Percentiles rank a stretch among this genome's conserved stretches.
Evolutionary conservation across 2,113 vertebrate species (phyloP).

Genomic region (Hystrix brachyura): DNA sequence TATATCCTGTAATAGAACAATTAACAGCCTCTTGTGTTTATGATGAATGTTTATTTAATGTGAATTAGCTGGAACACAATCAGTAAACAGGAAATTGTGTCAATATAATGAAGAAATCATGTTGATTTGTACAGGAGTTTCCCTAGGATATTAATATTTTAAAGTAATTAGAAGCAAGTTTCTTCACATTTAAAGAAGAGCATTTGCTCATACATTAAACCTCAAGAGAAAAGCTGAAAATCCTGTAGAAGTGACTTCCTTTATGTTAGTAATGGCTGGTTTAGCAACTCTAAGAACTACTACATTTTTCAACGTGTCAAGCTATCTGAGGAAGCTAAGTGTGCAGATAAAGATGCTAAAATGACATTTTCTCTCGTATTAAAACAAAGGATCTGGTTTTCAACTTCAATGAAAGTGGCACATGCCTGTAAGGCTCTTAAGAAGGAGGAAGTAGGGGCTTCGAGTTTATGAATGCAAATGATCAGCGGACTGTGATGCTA

Average conservation of each 20-base stretch:
- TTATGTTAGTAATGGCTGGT: neutral
- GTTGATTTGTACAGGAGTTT: constrained; percentile 38
- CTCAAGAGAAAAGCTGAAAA: neutral
- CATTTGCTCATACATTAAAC: neutral
- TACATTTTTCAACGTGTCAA: neutral
- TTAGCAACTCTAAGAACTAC: neutral
- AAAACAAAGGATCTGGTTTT: neutral
- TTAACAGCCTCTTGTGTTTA: neutral
- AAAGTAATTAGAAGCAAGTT: constrained; percentile 36
- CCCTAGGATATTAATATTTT: neutral
- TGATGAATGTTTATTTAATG: constrained; percentile 39
- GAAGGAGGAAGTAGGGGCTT: neutral
- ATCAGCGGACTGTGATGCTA: neutral
- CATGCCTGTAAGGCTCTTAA: neutral
- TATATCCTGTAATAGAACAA: neutral
- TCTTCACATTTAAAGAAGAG: neutral
- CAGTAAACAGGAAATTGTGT: constrained; percentile 17
- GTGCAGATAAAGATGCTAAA: neutral
- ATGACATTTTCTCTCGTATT: neutral
- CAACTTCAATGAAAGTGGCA: neutral
- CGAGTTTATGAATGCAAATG: neutral
- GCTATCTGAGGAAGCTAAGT: neutral
- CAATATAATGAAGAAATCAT: constrained; percentile 3
- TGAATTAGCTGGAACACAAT: neutral
- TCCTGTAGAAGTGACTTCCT: neutral